These are phyloP conservation scores for Pristionchus pacificus DNA, from an alignment of 1,140 invertebrate species.

Conservation along the genomic window DNA sequence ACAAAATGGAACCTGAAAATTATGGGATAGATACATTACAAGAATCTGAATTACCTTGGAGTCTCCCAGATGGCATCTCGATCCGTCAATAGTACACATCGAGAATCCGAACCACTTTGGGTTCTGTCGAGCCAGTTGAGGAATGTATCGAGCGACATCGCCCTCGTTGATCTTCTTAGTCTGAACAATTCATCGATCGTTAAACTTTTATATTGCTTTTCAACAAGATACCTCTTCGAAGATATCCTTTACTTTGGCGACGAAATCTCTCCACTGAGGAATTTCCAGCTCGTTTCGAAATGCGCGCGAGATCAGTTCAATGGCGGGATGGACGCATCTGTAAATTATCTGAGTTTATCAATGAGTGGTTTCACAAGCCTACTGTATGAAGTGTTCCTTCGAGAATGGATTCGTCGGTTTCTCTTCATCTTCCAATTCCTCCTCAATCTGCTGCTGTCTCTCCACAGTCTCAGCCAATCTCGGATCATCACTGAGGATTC, in stretches of 20 bases:
- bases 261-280: constrained; percentile 85
- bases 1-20: constrained; percentile 92
- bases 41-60: too few species aligned
- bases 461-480: constrained; percentile 41
- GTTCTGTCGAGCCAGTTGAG: constrained; percentile 73
- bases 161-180: constrained; percentile 32
- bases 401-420: constrained; percentile 21
- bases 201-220: neutral
- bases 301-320: constrained; percentile 75
- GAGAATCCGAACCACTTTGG: constrained; percentile 67
- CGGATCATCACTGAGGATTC: constrained; percentile 40
- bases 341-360: constrained; percentile 6
- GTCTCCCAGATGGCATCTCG: constrained; percentile 84
- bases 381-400: constrained; percentile 51
- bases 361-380: neutral
- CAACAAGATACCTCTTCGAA: constrained; percentile 69
- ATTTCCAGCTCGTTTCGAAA: constrained; percentile 89
- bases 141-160: constrained; percentile 81
- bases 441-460: constrained; percentile 42
- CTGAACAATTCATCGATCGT: constrained; percentile 10
- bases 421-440: constrained; percentile 44
- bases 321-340: constrained; percentile 46
- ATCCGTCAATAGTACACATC: constrained; percentile 86
- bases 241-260: constrained; percentile 83
- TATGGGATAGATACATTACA: too few species aligned